Base-by-base conservation (phyloP, 2,797 vertebrate species). In the Chelidonichthys spinosus region DNA sequence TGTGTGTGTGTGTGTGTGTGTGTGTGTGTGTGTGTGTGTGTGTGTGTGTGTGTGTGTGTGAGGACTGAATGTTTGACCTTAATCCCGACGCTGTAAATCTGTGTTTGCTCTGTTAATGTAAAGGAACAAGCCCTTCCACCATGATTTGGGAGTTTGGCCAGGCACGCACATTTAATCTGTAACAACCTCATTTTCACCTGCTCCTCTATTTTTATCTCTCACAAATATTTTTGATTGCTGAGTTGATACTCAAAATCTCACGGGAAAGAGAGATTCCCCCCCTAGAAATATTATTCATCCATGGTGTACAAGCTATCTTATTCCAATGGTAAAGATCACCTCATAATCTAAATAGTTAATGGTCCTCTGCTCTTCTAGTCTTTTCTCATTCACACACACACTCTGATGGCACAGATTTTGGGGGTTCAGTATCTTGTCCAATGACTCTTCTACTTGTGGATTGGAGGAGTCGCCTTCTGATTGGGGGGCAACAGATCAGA, bases 41-140 rank as follows among this genome's bases (percentile, higher is more conserved):
- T 25, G 25, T 25, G 25, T 25, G 25, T 25, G 25, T 25, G 25
- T 25, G 25, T 25, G 25, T 25, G 25, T 25, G 25, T 25, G 25
- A n/a, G n/a, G n/a, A 36, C 63, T 58, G 46, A 50, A 75, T 71
- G 63, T 58, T 72, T 79, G 72, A 82, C 83, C 74, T 74, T 68
- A 71, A 67, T 74, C 55, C 62, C 72, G 63, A 79, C 56, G 68
- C 79, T 79, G 69, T 72, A 67, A 78, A 65, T 56, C 13, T 69
- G 43, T 39, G 32, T 37, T 69, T n/a, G 43, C 35, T 59, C 4
- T 42, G 43, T 53, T 54, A 14, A 60, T 62, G 4, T 54, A 42
- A 56, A 53, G 4, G 4, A 68, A 52, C 47, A 58, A 4, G 36
- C 44, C 37, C 7, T 11, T 25, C 14, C 13, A 18, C 15, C 37